These are phyloP conservation scores for Scomberomorus guttatus DNA, from an alignment of 2,797 vertebrate genomes.

Conservation along the genomic window DNA sequence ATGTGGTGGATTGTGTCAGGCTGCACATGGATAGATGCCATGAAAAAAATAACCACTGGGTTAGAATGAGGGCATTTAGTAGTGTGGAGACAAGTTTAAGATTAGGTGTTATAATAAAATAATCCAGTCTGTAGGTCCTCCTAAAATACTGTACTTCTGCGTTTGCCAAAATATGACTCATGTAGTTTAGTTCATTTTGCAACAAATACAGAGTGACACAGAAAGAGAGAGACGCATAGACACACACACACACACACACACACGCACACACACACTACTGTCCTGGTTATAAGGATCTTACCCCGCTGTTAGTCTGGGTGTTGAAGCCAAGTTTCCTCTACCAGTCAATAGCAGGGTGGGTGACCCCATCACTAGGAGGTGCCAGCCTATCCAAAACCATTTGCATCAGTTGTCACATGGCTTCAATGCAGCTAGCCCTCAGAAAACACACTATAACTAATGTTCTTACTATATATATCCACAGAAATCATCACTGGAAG, in stretches of 20 bases:
- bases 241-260: neutral
- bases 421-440: neutral
- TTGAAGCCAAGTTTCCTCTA: conserved; percentile 30
- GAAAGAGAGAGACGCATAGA: neutral
- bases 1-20: neutral
- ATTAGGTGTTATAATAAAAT: neutral
- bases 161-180: neutral
- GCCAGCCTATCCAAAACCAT: conserved; percentile 21
- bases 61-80: neutral
- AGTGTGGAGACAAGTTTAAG: neutral
- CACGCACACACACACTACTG: neutral
- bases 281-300: conserved; percentile 42
- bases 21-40: neutral
- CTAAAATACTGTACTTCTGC: neutral
- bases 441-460: neutral
- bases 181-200: neutral
- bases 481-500: neutral
- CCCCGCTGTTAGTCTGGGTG: conserved; percentile 18
- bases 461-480: neutral
- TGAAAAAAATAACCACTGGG: neutral
- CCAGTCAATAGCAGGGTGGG: conserved; percentile 23
- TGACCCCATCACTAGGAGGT: conserved; percentile 25
- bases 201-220: neutral
- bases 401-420: conserved; percentile 27
- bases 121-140: neutral